Percentiles rank a stretch among this genome's conserved stretches.
phyloP scores from a whole-genome alignment of 1,140 invertebrate genomes.

The Eriocheir sinensis region DNA sequence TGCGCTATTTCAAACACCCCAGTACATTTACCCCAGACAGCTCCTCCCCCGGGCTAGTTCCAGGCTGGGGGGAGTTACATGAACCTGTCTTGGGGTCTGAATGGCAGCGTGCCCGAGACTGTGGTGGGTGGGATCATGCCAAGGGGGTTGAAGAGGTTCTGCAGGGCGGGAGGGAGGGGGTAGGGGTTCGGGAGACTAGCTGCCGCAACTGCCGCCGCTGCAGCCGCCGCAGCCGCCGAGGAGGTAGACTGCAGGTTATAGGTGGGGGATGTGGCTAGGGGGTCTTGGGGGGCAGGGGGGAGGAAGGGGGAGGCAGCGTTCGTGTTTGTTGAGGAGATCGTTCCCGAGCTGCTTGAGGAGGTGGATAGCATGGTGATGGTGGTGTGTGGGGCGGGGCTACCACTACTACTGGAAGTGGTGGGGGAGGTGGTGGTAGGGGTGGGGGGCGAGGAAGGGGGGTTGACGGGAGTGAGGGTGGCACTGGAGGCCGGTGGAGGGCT shows the following conservation, averaged over 20 bases:
- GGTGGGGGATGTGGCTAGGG: conserved; percentile 54
- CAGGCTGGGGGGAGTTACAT: too few species aligned
- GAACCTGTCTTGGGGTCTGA: conserved; percentile 67
- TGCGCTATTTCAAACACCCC: too few species aligned
- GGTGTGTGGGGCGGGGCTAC: conserved; percentile 56
- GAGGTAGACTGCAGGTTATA: conserved; percentile 56
- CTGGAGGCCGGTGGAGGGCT: conserved; percentile 54
- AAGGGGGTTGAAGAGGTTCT: conserved; percentile 61
- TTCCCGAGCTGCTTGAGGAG: conserved; percentile 13
- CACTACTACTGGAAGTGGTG: conserved; percentile 54
- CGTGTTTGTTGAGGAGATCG: conserved; percentile 43
- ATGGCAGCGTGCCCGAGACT: conserved; percentile 61
- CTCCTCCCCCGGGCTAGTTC: too few species aligned
- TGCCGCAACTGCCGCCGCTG: conserved; percentile 62
- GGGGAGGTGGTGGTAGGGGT: neutral
- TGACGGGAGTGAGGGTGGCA: conserved; percentile 10
- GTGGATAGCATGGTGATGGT: conserved; percentile 61
- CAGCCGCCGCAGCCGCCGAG: conserved; percentile 55
- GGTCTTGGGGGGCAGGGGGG: conserved; percentile 57
- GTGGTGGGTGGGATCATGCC: conserved; percentile 68
- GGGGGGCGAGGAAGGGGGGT: neutral
- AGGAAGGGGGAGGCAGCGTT: conserved; percentile 57
- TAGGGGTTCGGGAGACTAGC: conserved; percentile 60
- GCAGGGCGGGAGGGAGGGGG: conserved; percentile 65
- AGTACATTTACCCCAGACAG: too few species aligned